Base-by-base conservation (phyloP, 1,140 invertebrate species). In the Laodelphax striatellus region DNA sequence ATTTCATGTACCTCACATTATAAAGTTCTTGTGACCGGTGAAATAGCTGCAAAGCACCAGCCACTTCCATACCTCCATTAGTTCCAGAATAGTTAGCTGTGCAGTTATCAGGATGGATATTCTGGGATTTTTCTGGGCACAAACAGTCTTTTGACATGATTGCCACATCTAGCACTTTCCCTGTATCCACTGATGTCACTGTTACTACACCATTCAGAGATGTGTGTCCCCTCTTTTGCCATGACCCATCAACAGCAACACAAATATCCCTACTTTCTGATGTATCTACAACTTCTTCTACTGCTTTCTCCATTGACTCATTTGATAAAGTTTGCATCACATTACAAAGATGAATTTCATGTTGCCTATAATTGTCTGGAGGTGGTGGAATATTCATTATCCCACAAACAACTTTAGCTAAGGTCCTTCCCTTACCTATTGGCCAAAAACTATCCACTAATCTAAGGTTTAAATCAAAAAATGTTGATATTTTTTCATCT, bases 31-130 rank as follows among this genome's bases (percentile, higher is more conserved):
- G 31, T 19, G 63, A 68, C 46, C 66, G 34, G 41, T 60, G 34
- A 58, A 62, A 65, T 21, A 67, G 66, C 34, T 65, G 46, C 34
- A 64, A 31, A 41, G 60, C 62, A 28, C 60, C 57, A 22, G 55
- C 53, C 14, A 62, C 59, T 57, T 67, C 66, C 64, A 66, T 67
- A 50, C 52, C 60, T 24, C 54, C 66, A 60, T 55, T 64, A 41
- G 57, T 64, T 41, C 60, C 64, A 42, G 16, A n/a, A 54, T 64
- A 63, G 57, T 67, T 67, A 22, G 43, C 58, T n/a, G 55, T n/a
- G 55, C 66, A 67, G 59, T 52, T 42, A 34, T 63, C 46, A 13
- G 16, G 19, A 52, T 61, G 53, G 31, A 16, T 21, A 19, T 34
- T 34, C 6, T 21, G 31, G 6, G 17, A 5, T 54, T 50, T 55